Conservation (phyloP, 2,113 vertebrate species). For the Sorex araneus region DNA sequence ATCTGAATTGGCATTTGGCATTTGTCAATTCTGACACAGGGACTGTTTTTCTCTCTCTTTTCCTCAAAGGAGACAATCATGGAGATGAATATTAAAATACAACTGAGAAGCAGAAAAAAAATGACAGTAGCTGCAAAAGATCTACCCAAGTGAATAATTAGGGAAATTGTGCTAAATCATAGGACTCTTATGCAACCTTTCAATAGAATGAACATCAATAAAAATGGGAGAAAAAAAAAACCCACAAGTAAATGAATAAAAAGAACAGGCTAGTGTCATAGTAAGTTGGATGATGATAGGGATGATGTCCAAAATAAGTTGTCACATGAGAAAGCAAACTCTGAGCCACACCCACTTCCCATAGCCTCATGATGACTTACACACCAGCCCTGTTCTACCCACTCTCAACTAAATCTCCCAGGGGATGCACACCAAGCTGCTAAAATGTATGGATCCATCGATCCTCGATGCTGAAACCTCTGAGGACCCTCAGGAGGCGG, state of each 20-base stretch:
- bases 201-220: slow-evolving; percentile 23
- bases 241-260: too few relatives aligned
- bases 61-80: background rate
- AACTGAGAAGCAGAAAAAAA: background rate
- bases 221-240: background rate
- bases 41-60: background rate
- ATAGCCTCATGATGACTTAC: too few relatives aligned
- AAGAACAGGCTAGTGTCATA: too few relatives aligned
- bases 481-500: too few relatives aligned
- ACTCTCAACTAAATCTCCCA: too few relatives aligned
- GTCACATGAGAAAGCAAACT: slow-evolving; percentile 9
- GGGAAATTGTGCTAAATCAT: background rate
- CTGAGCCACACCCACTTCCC: too few relatives aligned
- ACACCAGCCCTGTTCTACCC: too few relatives aligned
- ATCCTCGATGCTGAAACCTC: too few relatives aligned
- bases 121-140: background rate
- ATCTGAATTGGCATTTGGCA: background rate
- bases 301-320: background rate
- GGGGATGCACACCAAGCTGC: too few relatives aligned
- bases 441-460: too few relatives aligned
- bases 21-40: background rate
- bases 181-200: background rate
- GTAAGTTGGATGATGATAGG: too few relatives aligned
- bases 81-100: background rate
- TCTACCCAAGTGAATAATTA: background rate